Percentiles rank a stretch among this genome's conserved stretches.
These are phyloP conservation scores for Eulemur mongoz DNA, from an alignment of 2,797 vertebrate species.

Conservation along the genomic window DNA sequence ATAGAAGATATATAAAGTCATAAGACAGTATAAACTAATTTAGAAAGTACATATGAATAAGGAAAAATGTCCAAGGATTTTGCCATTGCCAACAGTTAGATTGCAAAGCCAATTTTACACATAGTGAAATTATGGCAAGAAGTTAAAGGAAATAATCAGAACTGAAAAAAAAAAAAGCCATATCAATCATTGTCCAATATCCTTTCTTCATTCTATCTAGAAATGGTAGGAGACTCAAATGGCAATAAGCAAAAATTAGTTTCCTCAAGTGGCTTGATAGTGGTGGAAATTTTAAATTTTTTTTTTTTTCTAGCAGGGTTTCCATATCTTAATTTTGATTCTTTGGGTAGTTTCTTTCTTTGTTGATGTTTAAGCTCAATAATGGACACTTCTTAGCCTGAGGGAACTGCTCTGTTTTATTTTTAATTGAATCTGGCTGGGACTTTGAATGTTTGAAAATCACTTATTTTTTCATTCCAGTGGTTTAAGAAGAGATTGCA, in stretches of 20 bases:
- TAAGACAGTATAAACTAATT: not conserved
- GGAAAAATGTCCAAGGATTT: not conserved
- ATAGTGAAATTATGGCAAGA: not conserved
- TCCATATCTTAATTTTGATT: conserved; percentile 65
- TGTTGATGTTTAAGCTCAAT: conserved; percentile 54
- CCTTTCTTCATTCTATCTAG: not conserved
- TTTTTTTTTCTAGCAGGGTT: conserved; percentile 28
- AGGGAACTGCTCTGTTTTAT: conserved; percentile 52
- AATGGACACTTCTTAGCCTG: conserved; percentile 34
- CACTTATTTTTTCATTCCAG: not conserved
- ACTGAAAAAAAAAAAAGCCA: not conserved
- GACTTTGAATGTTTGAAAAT: conserved; percentile 57
- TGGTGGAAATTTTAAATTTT: conserved; percentile 33
- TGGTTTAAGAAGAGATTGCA: conserved; percentile 21
- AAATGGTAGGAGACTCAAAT: conserved; percentile 38
- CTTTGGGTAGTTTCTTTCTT: conserved; percentile 50
- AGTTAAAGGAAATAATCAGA: not conserved
- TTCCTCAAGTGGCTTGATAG: conserved; percentile 34
- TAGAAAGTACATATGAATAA: not conserved
- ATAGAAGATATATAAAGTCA: not conserved
- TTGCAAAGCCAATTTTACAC: not conserved
- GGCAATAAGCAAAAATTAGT: not conserved
- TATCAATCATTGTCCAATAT: not conserved
- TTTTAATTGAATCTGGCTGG: conserved; percentile 66
- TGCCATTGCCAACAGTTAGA: not conserved